Base-by-base conservation (phyloP, 2,797 vertebrate species). In the Cynodonichthys magdalenae region DNA sequence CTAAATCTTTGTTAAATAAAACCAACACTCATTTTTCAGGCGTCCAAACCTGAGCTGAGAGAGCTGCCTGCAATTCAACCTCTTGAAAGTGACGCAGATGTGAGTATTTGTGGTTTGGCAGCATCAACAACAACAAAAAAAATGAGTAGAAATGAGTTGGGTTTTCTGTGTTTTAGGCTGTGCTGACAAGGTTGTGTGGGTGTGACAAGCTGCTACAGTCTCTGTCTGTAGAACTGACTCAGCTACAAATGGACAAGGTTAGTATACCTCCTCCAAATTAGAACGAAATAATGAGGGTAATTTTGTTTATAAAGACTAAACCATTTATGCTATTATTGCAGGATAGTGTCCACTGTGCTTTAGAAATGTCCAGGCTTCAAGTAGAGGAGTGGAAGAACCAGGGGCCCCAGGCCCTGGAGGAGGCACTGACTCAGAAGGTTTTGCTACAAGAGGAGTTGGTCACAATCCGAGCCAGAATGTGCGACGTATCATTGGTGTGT, bases 401-500 rank as follows among this genome's bases (percentile, higher is more conserved):
- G 46, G 89, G 83, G 0, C 89, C 91, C 0, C 84, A 83, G 18
- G 82, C 69, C 11, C 90, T 87, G 0, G 93, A 94, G 15, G 92
- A 91, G 46, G 89, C 88, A 3, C 83, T 93, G 67, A 91, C 87
- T 41, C 95, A 93, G 79, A 96, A 96, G 81, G 88, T 91, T 79
- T 89, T 95, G 71, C 92, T 97, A n/a, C 96, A 96, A 75, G 95
- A 96, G 28, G 94, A 95, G 20, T 85, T 97, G 82, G 94, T 96
- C 63, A 94, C 94, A 4, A 94, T 95, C 71, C 88, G 95, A 53
- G 95, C 95, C 51, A 83, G 94, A 55, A 94, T 97, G 72, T 96
- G 95, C 71, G 95, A 96, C 8, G 84, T 95, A 15, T 89, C 94
- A 2, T 62, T 92, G 93, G 95, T 96, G 77, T 9, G 91, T 75